Evolutionary conservation across 2,888 invertebrate species (phyloP), one percentile per base, ranked within the genome.

Genomic region (Synanthedon formicaeformis): DNA sequence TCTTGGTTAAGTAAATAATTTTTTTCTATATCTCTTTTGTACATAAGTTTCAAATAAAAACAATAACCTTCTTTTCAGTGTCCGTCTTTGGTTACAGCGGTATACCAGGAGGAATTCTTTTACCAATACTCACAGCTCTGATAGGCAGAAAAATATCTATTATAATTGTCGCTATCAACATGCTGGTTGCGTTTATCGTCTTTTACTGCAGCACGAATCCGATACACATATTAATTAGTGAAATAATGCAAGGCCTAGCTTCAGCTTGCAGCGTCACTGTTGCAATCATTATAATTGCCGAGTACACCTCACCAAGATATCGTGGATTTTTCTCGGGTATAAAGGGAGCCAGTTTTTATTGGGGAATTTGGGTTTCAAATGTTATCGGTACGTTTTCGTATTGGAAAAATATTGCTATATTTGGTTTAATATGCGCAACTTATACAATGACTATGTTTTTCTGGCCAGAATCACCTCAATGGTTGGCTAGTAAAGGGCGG

Each of bases 401-500:
- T 50, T 55, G 58, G 56, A 54, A 58, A 55, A 59, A 61, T 56
- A 61, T 63, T 40, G 53, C 13, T 51, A n/a, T 49, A 49, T 49
- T 49, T 16, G 8, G 49, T 5, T 16, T 49, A 18, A 10, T 49
- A 11, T 49, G 49, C 23, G 8, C 45, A 5, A 13, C 12, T 16
- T 49, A 49, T 10, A 23, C 23, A 16, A 18, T 56, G 51, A 49
- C 60, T 5, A 51, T 55, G n/a, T 54, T 60, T 52, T 50, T 60
- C 52, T 58, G 57, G 54, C 55, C 56, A 13, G 57, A 61, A 54
- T 74, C 75, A 3, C 77, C 75, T 0, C 67, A 69, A 41, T 78
- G 77, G 76, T 59, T 77, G 6, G 76, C 75, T 8, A 67, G 72
- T 57, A 71, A 68, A 52, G 71, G 72, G 13, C 64, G 67, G 41